phyloP scores from a whole-genome alignment of 1,140 invertebrate genomes.

The Popillia japonica region DNA sequence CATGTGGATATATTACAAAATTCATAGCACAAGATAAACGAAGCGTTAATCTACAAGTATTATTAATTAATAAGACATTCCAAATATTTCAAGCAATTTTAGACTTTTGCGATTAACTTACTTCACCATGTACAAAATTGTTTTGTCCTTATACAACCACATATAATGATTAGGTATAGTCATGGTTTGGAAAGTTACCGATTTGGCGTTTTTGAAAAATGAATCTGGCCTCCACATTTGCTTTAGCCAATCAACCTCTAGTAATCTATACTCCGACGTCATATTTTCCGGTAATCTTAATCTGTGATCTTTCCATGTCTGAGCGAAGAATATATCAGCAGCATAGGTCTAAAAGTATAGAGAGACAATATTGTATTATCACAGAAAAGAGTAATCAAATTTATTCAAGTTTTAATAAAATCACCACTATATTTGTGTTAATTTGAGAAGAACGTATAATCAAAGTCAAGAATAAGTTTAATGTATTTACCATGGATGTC shows the following conservation, averaged over 20 bases:
- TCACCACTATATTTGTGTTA: too few species aligned
- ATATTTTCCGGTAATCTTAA: constrained; percentile 89
- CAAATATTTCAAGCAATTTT: background rate
- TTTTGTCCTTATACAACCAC: constrained; percentile 89
- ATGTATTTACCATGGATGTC: constrained; percentile 80
- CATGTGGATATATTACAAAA: constrained; percentile 90
- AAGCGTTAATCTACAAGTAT: constrained; percentile 72
- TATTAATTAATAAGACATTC: background rate
- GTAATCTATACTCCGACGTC: constrained; percentile 86
- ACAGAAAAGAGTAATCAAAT: too few species aligned
- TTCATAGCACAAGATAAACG: constrained; percentile 90
- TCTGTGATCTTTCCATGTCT: constrained; percentile 90
- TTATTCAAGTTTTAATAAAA: too few species aligned
- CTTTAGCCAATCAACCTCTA: constrained; percentile 89
- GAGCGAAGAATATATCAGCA: constrained; percentile 90
- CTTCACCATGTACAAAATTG: constrained; percentile 89
- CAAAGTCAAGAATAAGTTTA: background rate
- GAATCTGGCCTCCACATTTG: constrained; percentile 92
- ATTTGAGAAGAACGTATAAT: too few species aligned
- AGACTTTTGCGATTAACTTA: constrained; percentile 61
- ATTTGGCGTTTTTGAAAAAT: constrained; percentile 90
- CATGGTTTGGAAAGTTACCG: constrained; percentile 92
- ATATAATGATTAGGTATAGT: constrained; percentile 92
- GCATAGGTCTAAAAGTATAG: constrained; percentile 79
- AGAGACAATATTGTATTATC: too few species aligned